Evolutionary conservation across 2,797 vertebrate species (phyloP).

Genomic region (Neomorphus geoffroyi): DNA sequence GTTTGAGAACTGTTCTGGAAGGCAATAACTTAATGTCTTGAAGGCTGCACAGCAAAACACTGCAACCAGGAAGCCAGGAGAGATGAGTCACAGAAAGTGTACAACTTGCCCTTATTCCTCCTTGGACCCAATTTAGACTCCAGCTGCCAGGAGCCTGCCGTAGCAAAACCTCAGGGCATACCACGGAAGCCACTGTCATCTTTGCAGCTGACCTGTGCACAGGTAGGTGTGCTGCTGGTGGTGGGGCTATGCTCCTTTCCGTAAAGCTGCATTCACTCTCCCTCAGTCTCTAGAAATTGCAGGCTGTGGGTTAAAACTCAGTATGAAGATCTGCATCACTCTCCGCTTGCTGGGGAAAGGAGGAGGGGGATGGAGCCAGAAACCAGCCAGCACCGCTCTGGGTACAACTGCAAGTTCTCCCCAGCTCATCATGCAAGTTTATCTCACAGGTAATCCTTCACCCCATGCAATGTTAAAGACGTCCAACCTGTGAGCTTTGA

Average conservation of each 20-base stretch:
- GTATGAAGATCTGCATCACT: background rate
- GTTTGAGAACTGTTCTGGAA: constrained; percentile 21
- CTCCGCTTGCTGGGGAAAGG: background rate
- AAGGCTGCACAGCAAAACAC: background rate
- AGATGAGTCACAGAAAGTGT: background rate
- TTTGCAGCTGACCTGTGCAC: background rate
- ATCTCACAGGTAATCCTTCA: background rate
- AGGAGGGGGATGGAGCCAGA: background rate
- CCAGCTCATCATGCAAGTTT: background rate
- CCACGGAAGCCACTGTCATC: background rate
- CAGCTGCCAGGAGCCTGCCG: background rate
- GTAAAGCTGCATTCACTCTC: background rate
- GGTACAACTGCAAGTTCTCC: background rate
- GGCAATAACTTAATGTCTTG: constrained; percentile 7
- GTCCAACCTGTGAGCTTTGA: background rate
- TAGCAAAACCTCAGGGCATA: background rate
- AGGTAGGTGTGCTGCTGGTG: rapidly evolving
- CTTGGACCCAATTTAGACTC: background rate
- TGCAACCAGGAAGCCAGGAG: background rate
- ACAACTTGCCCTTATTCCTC: background rate
- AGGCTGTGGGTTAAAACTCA: background rate
- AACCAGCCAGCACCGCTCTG: background rate
- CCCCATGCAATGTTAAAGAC: background rate
- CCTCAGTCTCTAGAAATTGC: rapidly evolving
- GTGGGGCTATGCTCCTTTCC: background rate